A percentile compares a stretch with the other conserved stretches of the same genome.
phyloP scores from a whole-genome alignment of 35 echinoderm and acorn worm genomes.

The Hemicentrotus pulcherrimus region DNA sequence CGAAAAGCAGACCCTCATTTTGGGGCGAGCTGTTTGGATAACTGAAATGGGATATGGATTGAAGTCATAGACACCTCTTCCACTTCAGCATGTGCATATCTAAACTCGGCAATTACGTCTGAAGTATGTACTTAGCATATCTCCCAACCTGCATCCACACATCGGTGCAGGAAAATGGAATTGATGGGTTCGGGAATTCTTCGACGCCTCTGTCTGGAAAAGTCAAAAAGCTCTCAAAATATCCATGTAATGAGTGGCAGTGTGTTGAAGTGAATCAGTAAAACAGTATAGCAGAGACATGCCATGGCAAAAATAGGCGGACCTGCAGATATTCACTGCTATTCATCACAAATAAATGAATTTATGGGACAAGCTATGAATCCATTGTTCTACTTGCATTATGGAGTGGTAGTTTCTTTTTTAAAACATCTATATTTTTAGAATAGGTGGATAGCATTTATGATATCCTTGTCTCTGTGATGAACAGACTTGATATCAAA shows the following conservation, averaged over 20 bases:
- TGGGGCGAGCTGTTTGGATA: neutral
- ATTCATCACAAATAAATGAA: neutral
- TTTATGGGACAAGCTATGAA: neutral
- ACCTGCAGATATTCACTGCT: neutral
- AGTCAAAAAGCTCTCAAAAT: too few relatives aligned
- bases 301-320: neutral
- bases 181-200: neutral
- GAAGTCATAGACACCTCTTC: neutral
- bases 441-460: neutral
- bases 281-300: neutral
- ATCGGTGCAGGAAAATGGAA: neutral
- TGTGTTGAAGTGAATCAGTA: neutral
- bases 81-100: neutral
- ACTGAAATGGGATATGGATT: constrained; percentile 11
- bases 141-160: neutral
- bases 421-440: neutral
- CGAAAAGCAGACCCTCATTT: neutral
- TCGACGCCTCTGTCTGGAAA: neutral
- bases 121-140: constrained; percentile 12
- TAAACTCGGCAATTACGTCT: neutral
- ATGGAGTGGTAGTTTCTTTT: neutral
- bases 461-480: neutral
- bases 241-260: neutral
- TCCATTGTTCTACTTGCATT: neutral
- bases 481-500: neutral